phyloP scores from a whole-genome alignment of 2,888 invertebrate species.

The Phyllotreta cruciferae region DNA sequence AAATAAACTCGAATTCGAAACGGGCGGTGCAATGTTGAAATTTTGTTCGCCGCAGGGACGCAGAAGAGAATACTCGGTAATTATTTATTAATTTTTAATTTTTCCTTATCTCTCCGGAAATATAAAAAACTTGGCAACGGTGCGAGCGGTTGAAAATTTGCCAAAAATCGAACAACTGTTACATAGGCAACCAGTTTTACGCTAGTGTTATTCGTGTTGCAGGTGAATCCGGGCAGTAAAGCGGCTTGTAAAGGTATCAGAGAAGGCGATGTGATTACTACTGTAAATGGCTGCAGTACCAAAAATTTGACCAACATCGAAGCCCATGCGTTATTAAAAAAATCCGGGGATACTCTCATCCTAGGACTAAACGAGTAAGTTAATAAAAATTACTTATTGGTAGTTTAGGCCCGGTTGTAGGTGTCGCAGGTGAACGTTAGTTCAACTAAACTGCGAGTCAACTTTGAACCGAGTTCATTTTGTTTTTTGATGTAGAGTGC shows the following conservation, averaged over 20 bases:
- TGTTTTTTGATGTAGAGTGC: too few species aligned
- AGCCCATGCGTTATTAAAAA: conserved; percentile 76
- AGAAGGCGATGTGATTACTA: conserved; percentile 82
- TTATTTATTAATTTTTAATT: conserved; percentile 17
- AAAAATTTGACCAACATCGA: conserved; percentile 73
- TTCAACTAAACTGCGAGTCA: too few species aligned
- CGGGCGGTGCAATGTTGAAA: conserved; percentile 54
- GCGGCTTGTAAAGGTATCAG: conserved; percentile 80
- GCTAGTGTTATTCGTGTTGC: conserved; percentile 56
- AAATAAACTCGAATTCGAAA: neutral
- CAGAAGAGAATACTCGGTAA: conserved; percentile 48
- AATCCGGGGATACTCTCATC: conserved; percentile 71
- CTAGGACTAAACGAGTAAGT: conserved; percentile 78
- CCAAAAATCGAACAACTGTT: neutral
- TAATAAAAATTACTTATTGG: too few species aligned
- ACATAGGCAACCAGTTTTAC: conserved; percentile 33
- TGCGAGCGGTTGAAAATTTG: neutral
- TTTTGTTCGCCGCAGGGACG: conserved; percentile 58
- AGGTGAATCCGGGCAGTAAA: conserved; percentile 89
- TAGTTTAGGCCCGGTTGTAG: too few species aligned
- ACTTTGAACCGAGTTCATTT: too few species aligned
- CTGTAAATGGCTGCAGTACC: conserved; percentile 77
- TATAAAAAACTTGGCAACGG: conserved; percentile 2
- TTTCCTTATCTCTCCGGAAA: neutral
- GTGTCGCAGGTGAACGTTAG: too few species aligned